Conservation (phyloP, 1,140 invertebrate species). For the Cataglyphis hispanica region DNA sequence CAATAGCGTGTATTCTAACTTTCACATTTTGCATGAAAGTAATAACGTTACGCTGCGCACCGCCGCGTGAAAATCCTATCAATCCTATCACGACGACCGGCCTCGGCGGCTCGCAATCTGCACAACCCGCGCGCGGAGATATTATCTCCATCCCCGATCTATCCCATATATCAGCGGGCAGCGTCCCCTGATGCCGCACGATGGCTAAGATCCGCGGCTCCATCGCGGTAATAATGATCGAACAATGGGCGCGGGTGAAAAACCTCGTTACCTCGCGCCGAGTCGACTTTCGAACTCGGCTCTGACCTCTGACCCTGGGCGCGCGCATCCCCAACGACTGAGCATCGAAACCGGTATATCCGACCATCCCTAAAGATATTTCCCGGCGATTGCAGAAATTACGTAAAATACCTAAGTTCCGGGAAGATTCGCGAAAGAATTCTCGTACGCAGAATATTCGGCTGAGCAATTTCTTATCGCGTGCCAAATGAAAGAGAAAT, state of each 20-base stretch:
- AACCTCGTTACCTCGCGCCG: conserved; percentile 14
- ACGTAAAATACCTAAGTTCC: conserved; percentile 3
- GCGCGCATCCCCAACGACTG: conserved; percentile 36
- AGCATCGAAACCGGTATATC: conserved; percentile 38
- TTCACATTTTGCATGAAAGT: conserved; percentile 62
- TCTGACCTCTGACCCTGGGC: conserved; percentile 31
- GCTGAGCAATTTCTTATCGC: neutral
- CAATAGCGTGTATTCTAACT: conserved; percentile 45
- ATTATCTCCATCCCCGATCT: conserved; percentile 58
- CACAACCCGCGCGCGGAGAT: conserved; percentile 35
- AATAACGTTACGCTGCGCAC: conserved; percentile 52
- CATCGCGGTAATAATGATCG: conserved; percentile 62
- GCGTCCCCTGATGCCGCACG: conserved; percentile 24
- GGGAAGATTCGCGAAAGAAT: neutral
- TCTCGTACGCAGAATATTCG: neutral
- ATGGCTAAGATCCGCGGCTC: conserved; percentile 56
- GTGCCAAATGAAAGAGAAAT: neutral
- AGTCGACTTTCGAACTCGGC: conserved; percentile 48
- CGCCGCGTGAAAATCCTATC: conserved; percentile 27
- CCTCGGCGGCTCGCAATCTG: conserved; percentile 13
- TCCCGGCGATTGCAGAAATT: conserved; percentile 21
- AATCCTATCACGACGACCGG: conserved; percentile 24
- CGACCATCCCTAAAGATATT: conserved; percentile 33
- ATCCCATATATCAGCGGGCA: conserved; percentile 52
- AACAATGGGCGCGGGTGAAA: conserved; percentile 45